Conservation (phyloP, 2,888 invertebrate species). For the Acheta domesticus region DNA sequence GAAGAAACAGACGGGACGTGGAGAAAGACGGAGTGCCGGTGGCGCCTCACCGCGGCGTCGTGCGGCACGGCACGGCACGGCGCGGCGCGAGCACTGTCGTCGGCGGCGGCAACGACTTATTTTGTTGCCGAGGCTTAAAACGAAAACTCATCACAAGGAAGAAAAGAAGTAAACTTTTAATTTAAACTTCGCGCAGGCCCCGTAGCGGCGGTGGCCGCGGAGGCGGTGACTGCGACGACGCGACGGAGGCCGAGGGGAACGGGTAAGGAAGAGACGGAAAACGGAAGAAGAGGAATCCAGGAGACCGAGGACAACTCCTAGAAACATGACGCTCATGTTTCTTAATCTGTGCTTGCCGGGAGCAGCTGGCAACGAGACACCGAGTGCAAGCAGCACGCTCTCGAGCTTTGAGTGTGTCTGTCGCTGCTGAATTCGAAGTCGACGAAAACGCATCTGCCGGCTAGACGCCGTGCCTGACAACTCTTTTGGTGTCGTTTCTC, state of each 20-base stretch:
- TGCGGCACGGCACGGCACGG: neutral
- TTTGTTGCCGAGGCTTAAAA: neutral
- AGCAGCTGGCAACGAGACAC: neutral
- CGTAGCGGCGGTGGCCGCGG: no score
- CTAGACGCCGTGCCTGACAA: no score
- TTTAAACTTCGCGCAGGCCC: neutral
- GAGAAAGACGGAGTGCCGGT: no score
- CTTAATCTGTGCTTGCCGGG: neutral
- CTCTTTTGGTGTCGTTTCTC: no score
- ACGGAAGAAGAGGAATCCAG: neutral
- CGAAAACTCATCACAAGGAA: constrained; percentile 18
- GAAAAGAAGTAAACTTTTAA: constrained; percentile 6
- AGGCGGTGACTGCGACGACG: no score
- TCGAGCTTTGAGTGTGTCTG: neutral
- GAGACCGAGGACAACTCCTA: constrained; percentile 18
- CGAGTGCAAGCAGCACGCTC: neutral
- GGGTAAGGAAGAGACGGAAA: no score
- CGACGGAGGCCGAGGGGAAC: no score
- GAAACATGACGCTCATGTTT: constrained; percentile 18
- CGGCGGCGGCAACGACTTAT: neutral
- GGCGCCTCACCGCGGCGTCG: no score
- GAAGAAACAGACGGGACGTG: no score
- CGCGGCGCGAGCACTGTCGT: neutral
- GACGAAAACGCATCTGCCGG: no score
- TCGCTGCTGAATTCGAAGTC: no score